Percentiles rank a stretch among this genome's conserved stretches.
phyloP scores from a whole-genome alignment of 2,797 vertebrate species.

The Tachyglossus aculeatus region DNA sequence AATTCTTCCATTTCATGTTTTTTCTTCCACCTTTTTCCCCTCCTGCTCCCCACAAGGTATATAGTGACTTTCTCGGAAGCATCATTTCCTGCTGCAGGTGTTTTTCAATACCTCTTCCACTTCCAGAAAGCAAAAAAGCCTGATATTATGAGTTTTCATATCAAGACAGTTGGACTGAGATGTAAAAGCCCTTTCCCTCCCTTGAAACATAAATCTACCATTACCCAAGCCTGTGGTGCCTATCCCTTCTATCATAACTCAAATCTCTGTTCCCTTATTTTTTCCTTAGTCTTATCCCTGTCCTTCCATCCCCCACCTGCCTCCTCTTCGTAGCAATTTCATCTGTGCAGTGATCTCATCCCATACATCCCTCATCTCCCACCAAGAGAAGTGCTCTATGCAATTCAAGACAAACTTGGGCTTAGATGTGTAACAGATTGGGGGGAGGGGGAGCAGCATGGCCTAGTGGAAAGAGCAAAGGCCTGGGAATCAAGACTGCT shows the following conservation, averaged over 20 bases:
- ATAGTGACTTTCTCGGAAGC: not conserved
- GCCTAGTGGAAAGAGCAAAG: too few relatives aligned
- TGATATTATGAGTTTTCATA: not conserved
- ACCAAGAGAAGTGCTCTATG: too few relatives aligned
- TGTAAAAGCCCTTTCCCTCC: not conserved
- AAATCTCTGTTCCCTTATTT: not conserved
- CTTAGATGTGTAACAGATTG: too few relatives aligned
- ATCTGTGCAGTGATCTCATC: not conserved
- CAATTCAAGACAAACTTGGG: too few relatives aligned
- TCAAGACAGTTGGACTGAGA: too few relatives aligned
- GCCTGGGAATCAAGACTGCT: too few relatives aligned
- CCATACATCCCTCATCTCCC: not conserved
- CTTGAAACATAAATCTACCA: not conserved
- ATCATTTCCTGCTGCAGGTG: not conserved
- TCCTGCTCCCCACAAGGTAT: not conserved
- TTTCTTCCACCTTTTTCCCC: not conserved
- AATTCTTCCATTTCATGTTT: not conserved
- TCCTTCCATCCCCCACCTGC: not conserved
- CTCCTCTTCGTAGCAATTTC: not conserved
- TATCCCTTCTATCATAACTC: not conserved
- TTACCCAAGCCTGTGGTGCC: not conserved
- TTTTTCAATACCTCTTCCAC: not conserved
- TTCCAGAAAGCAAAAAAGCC: not conserved
- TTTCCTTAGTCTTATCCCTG: not conserved
- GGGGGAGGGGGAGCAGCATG: too few relatives aligned